Evolutionary conservation across 2,888 invertebrate species (phyloP).

Genomic region (Lordiphosa andalusiaca): DNA sequence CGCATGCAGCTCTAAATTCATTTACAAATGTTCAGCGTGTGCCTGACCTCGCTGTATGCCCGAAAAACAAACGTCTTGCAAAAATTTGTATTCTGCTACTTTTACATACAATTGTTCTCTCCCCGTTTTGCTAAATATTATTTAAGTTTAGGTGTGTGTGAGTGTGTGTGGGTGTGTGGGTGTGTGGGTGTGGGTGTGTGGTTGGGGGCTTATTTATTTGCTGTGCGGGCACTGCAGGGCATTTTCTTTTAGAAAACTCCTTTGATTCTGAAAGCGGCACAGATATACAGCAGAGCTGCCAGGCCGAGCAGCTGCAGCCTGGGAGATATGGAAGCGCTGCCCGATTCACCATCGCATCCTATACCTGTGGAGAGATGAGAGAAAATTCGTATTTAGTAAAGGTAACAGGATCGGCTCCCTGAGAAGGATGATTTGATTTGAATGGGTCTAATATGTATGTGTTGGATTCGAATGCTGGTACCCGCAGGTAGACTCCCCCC

Average conservation of each 20-base stretch:
- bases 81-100: slow-evolving; percentile 23
- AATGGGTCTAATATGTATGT: slow-evolving; percentile 20
- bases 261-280: slow-evolving; percentile 39
- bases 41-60: no score
- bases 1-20: slow-evolving; percentile 60
- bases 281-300: slow-evolving; percentile 41
- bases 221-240: slow-evolving; percentile 32
- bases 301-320: slow-evolving; percentile 43
- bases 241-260: slow-evolving; percentile 67
- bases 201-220: slow-evolving; percentile 14
- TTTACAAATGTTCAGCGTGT: slow-evolving; percentile 56
- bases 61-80: slow-evolving; percentile 36
- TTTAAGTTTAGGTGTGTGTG: slow-evolving; percentile 33
- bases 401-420: not conserved
- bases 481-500: no score
- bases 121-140: slow-evolving; percentile 47
- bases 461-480: not conserved
- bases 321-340: slow-evolving; percentile 62
- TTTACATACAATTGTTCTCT: slow-evolving; percentile 26
- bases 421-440: slow-evolving; percentile 29
- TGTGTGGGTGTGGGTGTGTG: slow-evolving; percentile 26
- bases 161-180: no score
- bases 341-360: slow-evolving; percentile 60
- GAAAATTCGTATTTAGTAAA: slow-evolving; percentile 12
- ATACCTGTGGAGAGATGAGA: slow-evolving; percentile 53